Percentiles rank a stretch among this genome's conserved stretches.
Conservation (phyloP, 64 coral and sea anemone genomes). For the Astreopora myriophthalma region DNA sequence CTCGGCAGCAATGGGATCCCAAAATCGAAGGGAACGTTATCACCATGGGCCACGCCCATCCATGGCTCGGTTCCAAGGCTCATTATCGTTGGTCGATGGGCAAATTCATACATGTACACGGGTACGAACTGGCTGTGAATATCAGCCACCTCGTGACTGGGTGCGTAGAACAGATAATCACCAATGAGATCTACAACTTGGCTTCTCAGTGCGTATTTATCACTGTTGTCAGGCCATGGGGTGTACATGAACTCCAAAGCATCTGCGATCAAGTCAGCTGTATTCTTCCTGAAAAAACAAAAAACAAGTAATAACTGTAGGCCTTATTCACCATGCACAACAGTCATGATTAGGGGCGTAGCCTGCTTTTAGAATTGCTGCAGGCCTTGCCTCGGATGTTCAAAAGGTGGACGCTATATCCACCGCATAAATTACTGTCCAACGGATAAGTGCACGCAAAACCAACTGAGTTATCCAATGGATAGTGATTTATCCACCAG, state of each 20-base stretch:
- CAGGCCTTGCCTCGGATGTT: too few relatives aligned
- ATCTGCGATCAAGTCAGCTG: neutral
- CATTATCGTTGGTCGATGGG: slow-evolving; percentile 8
- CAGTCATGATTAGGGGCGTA: too few relatives aligned
- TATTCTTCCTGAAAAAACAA: neutral
- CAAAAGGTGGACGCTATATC: too few relatives aligned
- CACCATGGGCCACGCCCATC: slow-evolving; percentile 56
- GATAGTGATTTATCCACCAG: too few relatives aligned
- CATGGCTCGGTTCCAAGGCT: neutral
- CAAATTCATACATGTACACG: slow-evolving; percentile 57
- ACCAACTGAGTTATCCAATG: too few relatives aligned
- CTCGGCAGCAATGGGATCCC: slow-evolving; percentile 7
- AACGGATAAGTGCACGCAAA: too few relatives aligned
- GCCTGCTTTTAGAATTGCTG: too few relatives aligned
- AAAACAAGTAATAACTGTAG: neutral
- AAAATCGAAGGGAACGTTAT: slow-evolving; percentile 68
- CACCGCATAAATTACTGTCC: too few relatives aligned
- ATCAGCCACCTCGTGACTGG: slow-evolving; percentile 40
- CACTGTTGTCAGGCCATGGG: slow-evolving; percentile 60
- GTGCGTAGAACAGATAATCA: slow-evolving; percentile 65
- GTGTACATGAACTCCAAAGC: slow-evolving; percentile 66
- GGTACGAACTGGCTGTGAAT: slow-evolving; percentile 49
- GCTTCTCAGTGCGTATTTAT: slow-evolving; percentile 1
- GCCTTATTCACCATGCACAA: neutral
- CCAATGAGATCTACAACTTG: slow-evolving; percentile 54